Evolutionary conservation across 2,113 vertebrate genomes (phyloP), one percentile per base, ranked within the genome.

Genomic region (Kryptolebias marmoratus): DNA sequence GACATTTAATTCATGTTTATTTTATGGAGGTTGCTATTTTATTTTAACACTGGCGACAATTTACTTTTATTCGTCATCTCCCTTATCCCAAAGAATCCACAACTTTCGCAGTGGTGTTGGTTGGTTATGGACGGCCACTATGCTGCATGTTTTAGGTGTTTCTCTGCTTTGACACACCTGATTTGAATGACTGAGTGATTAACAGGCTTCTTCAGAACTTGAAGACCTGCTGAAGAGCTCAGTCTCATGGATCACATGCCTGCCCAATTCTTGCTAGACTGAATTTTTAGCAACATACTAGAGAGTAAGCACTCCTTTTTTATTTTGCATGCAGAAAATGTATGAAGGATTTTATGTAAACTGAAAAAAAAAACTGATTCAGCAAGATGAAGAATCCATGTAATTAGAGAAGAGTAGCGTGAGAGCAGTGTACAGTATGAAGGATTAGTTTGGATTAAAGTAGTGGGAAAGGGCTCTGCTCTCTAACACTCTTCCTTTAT

Each of bases 371-470:
- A 13, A 80, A 74, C 13, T 32, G 14, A 57, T 15, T n/a, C 1
- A 9, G 5, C 16, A 9, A 49, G 69, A 79, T 79, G 55, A 64
- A 31, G 44, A 22, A 66, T 74, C 15, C 8, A 5, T 79, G 58
- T 75, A 83, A 81, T 83, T 81, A 81, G 39, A 83, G 30, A 45
- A 57, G 50, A 22, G 55, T 57, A 14, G 77, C 74, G 44, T 50
- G 72, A 72, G 65, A 59, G 57, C 47, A 48, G 6, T 73, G 77
- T 66, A 73, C 69, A 83, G 77, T 71, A 50, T 11, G 39, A 67
- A 11, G 85, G 81, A 82, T 89, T 86, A 84, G 32, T 76, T 15
- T 36, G 73, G 87, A 88, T 88, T 90, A 85, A 80, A 76, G 49
- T 42, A 60, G 59, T 30, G 59, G 71, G 73, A 44, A 67, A 80